Percentiles rank a stretch among this genome's conserved stretches.
Evolutionary conservation across 2,797 vertebrate genomes (phyloP).

Genomic region (Pangasius krempfi): DNA sequence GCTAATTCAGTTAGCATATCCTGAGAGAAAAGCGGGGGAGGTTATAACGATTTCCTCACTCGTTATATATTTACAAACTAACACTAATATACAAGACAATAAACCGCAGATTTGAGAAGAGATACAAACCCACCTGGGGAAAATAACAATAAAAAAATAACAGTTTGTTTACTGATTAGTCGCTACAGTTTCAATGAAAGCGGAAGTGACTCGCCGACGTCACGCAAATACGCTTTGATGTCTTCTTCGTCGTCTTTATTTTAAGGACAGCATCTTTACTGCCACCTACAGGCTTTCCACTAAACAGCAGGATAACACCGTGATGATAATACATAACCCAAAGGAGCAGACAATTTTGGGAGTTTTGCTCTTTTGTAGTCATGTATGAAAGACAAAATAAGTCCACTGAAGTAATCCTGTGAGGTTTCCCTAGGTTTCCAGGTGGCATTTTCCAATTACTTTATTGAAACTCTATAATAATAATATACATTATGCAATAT

Average conservation of each 20-base stretch:
- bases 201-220: conserved; percentile 36
- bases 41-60: not conserved
- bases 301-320: not conserved
- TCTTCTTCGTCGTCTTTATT: not conserved
- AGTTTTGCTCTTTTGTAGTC: not conserved
- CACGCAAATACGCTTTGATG: not conserved
- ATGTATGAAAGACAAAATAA: not conserved
- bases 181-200: not conserved
- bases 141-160: too few relatives aligned
- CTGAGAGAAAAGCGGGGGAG: not conserved
- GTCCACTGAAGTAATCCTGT: not conserved
- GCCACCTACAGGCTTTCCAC: not conserved
- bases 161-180: not conserved
- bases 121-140: not conserved
- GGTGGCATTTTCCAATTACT: not conserved
- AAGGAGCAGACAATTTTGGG: too few relatives aligned
- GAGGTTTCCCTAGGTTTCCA: not conserved
- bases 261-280: not conserved
- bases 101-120: not conserved
- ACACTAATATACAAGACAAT: not conserved
- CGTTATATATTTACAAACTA: not conserved
- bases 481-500: not conserved
- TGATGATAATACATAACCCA: too few relatives aligned
- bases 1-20: conserved; percentile 15
- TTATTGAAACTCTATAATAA: not conserved